A percentile compares a stretch with the other conserved stretches of the same genome.
Conservation (phyloP, 2,797 vertebrate species). For the Peromyscus aztecus region DNA sequence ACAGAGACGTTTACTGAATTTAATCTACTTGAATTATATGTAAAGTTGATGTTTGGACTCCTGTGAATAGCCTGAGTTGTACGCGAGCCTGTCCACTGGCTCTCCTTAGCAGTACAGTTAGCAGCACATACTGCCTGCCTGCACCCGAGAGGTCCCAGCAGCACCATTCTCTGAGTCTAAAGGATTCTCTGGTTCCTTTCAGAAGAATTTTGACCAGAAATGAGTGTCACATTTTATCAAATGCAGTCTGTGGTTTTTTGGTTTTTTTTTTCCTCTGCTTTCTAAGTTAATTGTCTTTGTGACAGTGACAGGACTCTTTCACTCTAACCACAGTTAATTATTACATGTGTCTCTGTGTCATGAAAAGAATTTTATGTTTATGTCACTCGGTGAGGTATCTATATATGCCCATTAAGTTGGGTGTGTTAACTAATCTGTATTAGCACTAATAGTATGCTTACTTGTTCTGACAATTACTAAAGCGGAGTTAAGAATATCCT, state of each 20-base stretch:
- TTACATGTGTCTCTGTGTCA: neutral
- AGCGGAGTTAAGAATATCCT: neutral
- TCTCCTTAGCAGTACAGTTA: neutral
- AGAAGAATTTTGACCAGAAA: neutral
- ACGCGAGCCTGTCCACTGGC: neutral
- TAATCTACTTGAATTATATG: neutral
- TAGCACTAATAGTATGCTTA: neutral
- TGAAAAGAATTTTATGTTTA: slow-evolving; percentile 14
- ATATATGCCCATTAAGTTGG: neutral
- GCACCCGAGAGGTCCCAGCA: neutral
- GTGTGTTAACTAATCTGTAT: neutral
- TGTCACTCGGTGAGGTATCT: neutral
- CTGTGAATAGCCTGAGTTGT: neutral
- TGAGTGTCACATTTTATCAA: neutral
- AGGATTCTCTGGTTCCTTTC: neutral
- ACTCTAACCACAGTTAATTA: slow-evolving; percentile 11
- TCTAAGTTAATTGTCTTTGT: neutral
- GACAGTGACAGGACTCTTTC: neutral
- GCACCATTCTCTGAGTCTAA: neutral
- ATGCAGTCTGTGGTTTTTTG: neutral
- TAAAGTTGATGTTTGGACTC: neutral
- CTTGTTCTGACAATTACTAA: slow-evolving; percentile 21
- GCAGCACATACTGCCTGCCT: neutral
- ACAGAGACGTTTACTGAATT: neutral
- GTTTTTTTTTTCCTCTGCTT: neutral